Conservation (phyloP, 2,888 invertebrate genomes). For the Lepidochitona cinerea region DNA sequence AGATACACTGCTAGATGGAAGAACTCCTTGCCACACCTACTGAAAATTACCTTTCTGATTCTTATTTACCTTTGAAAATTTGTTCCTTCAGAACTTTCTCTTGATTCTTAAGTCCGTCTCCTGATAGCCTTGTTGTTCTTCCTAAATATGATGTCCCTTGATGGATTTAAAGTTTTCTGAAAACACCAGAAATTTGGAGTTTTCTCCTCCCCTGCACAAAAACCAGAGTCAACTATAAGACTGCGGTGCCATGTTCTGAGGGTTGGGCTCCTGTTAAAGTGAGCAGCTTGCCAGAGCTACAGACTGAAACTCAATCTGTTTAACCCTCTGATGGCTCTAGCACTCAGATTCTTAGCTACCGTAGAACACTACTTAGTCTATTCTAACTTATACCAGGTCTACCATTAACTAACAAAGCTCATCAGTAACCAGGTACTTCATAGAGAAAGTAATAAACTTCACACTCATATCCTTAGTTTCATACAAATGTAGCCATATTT, state of each 20-base stretch:
- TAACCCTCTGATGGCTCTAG: neutral
- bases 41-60: neutral
- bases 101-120: too few species aligned
- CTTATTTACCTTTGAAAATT: neutral
- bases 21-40: neutral
- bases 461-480: too few species aligned
- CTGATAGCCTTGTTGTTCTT: neutral
- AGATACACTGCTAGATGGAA: neutral
- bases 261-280: too few species aligned
- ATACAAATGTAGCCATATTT: too few species aligned
- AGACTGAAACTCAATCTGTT: neutral
- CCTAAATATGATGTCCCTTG: neutral
- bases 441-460: too few species aligned
- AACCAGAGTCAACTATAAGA: conserved; percentile 36
- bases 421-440: too few species aligned
- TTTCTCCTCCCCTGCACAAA: conserved; percentile 9
- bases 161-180: neutral
- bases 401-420: too few species aligned
- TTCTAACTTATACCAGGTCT: too few species aligned
- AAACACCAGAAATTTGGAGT: neutral
- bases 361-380: too few species aligned
- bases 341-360: too few species aligned
- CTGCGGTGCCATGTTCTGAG: conserved; percentile 17
- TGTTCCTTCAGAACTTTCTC: too few species aligned
- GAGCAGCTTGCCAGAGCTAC: too few species aligned